Percentiles rank a stretch among this genome's conserved stretches.
phyloP scores from a whole-genome alignment of 92 coral and sea anemone species.

The Muricea muricata region DNA sequence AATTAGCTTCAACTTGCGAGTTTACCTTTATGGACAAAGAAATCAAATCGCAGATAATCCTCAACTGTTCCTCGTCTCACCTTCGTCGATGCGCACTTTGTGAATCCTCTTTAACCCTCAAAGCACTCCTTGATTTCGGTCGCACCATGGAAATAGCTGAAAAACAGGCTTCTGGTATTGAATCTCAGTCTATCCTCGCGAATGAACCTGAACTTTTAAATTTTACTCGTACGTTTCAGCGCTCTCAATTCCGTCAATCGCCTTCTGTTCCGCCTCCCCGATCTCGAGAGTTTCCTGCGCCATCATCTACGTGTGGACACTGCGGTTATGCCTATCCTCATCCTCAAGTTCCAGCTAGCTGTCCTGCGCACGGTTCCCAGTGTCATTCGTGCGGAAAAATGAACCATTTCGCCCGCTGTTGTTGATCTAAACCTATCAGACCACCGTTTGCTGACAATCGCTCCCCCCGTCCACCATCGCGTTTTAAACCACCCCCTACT shows the following conservation, averaged over 20 bases:
- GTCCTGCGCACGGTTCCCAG: constrained; percentile 15
- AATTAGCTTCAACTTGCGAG: neutral
- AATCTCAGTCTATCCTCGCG: neutral
- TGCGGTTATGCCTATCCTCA: constrained; percentile 17
- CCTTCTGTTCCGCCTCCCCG: neutral
- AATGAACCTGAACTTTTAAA: neutral
- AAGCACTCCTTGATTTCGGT: constrained; percentile 27
- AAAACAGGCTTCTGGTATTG: constrained; percentile 31
- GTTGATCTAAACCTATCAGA: constrained; percentile 12
- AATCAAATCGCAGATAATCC: constrained; percentile 8
- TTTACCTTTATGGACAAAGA: neutral
- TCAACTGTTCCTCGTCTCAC: constrained; percentile 2
- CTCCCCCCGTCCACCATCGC: constrained; percentile 2
- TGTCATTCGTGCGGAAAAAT: constrained; percentile 20
- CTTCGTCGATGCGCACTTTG: constrained; percentile 3
- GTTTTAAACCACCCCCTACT: no score
- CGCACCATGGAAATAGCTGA: constrained; percentile 32
- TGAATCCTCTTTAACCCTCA: constrained; percentile 23
- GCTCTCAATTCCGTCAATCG: neutral
- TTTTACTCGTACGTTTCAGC: neutral
- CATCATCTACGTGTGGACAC: constrained; percentile 4
- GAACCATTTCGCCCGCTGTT: neutral
- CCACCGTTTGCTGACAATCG: no score
- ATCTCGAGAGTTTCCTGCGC: neutral
- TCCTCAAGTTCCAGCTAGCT: constrained; percentile 7